These are phyloP conservation scores for Zeus faber DNA, from an alignment of 2,113 vertebrate genomes.

Conservation along the genomic window DNA sequence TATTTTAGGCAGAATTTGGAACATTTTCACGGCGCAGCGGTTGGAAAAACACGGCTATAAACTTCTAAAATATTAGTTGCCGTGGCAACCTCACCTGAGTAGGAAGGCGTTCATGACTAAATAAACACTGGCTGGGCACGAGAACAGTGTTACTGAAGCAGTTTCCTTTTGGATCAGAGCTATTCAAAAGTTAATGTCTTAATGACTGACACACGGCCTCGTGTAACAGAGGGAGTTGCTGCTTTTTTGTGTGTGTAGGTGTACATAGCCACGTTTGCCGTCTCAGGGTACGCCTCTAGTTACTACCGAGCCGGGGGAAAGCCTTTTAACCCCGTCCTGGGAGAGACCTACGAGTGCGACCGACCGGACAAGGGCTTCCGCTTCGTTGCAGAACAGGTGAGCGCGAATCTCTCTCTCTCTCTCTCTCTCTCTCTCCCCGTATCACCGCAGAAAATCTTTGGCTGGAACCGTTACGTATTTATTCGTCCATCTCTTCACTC, in stretches of 20 bases:
- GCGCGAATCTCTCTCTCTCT: not conserved
- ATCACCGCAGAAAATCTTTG: not conserved
- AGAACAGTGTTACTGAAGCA: not conserved
- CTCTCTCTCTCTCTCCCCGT: not conserved
- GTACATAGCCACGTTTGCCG: constrained; percentile 90
- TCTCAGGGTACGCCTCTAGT: constrained; percentile 91
- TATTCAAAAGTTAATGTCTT: too few relatives aligned
- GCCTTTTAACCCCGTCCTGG: constrained; percentile 95
- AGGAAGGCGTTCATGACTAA: too few relatives aligned
- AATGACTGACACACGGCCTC: too few relatives aligned
- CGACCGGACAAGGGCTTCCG: constrained; percentile 89
- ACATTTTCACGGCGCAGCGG: too few relatives aligned
- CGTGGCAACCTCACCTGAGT: too few relatives aligned
- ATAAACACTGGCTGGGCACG: not conserved
- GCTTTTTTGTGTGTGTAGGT: constrained; percentile 71
- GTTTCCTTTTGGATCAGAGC: too few relatives aligned
- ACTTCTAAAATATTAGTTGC: too few relatives aligned
- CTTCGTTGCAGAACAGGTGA: constrained; percentile 93
- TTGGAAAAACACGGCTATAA: too few relatives aligned
- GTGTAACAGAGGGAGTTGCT: not conserved
- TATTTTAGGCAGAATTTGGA: too few relatives aligned
- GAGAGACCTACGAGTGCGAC: constrained; percentile 93
- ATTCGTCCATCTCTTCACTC: constrained; percentile 14
- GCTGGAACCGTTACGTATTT: not conserved
- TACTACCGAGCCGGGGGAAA: constrained; percentile 94